Conservation (phyloP, 2,113 vertebrate species). For the Pardalotus punctatus region DNA sequence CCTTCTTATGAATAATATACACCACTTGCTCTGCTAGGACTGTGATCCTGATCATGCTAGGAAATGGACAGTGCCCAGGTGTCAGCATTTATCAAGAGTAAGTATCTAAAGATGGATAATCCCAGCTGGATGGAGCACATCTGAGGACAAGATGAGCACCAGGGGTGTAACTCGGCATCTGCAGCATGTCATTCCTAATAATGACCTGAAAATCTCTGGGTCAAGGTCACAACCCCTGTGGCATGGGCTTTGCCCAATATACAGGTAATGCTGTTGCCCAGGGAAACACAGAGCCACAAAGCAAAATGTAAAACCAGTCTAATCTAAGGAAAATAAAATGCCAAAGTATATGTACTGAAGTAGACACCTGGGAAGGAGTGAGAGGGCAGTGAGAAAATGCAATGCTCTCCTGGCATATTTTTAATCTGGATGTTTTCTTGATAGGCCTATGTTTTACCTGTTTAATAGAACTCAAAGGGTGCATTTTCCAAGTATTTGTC, state of each 20-base stretch:
- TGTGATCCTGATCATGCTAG: not conserved
- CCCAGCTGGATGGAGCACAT: accelerated
- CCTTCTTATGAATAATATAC: not conserved
- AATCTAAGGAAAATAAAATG: not conserved
- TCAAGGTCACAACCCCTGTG: not conserved
- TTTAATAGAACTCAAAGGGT: not conserved
- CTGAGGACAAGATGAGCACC: not conserved
- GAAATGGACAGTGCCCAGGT: not conserved
- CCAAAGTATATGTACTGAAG: not conserved
- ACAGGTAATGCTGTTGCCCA: not conserved
- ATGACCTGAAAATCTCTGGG: not conserved
- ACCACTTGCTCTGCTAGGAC: not conserved
- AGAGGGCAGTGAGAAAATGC: not conserved
- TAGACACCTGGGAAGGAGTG: not conserved
- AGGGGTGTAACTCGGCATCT: not conserved
- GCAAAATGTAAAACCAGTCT: not conserved
- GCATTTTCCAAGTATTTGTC: not conserved
- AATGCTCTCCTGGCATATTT: not conserved
- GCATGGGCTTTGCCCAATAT: not conserved
- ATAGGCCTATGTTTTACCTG: not conserved
- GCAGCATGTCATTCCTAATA: accelerated
- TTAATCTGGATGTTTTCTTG: not conserved
- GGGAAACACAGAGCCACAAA: not conserved
- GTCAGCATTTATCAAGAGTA: no score
- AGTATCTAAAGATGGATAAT: not conserved